Evolutionary conservation across 2,888 invertebrate species (phyloP).

Genomic region (Cataglyphis cursor): DNA sequence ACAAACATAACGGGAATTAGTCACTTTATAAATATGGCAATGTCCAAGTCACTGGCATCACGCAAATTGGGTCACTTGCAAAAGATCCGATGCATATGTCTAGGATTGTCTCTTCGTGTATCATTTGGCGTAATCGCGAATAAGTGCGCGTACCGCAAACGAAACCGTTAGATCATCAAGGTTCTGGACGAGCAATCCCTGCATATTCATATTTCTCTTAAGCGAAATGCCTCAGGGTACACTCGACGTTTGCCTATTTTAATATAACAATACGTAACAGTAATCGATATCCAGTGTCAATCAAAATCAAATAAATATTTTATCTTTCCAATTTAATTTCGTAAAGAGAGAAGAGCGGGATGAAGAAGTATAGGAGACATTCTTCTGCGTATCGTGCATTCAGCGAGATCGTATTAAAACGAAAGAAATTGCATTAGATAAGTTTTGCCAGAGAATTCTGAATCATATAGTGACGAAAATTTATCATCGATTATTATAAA

Average conservation of each 20-base stretch:
- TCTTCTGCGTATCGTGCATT: no score
- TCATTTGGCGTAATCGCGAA: constrained; percentile 23
- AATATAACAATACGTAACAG: background rate
- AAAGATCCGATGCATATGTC: constrained; percentile 4
- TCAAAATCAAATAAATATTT: background rate
- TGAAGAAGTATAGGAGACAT: background rate
- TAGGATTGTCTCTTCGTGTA: constrained; percentile 32
- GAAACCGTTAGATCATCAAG: constrained; percentile 72
- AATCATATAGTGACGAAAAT: background rate
- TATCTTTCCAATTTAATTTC: background rate
- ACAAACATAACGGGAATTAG: constrained; percentile 40
- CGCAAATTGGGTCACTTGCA: constrained; percentile 42
- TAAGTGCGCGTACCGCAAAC: constrained; percentile 66
- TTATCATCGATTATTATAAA: background rate
- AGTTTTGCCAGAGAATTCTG: background rate
- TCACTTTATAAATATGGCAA: constrained; percentile 38
- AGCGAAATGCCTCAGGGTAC: background rate
- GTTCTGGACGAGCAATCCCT: constrained; percentile 60
- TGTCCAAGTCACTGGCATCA: constrained; percentile 27
- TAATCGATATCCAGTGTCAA: background rate
- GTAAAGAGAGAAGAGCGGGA: background rate
- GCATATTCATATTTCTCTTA: constrained; percentile 32
- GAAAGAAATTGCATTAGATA: background rate
- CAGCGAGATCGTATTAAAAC: background rate
- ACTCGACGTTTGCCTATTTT: background rate